Evolutionary conservation across 92 coral and sea anemone species (phyloP), one percentile per base, ranked within the genome.

Genomic region (Palythoa grandiflora): DNA sequence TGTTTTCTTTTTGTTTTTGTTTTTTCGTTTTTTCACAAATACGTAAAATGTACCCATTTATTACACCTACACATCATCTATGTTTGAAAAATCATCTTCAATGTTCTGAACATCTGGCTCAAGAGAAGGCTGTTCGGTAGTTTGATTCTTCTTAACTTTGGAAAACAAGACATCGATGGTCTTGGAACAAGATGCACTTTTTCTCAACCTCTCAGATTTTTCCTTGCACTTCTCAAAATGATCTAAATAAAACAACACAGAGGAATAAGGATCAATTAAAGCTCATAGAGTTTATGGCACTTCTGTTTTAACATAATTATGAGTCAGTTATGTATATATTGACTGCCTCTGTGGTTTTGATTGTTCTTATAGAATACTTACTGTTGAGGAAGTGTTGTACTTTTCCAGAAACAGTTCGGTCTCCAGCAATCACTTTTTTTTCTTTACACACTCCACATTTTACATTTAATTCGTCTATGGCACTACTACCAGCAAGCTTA

Each of bases 51-150:
- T 21, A 21, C 54, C 37, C 50, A 83, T 83, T 39, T 47, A 63
- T 83, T 83, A 83, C 38, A 71, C 88, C 78, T 84, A 68, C 88
- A 84, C 88, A 84, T 84, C 88, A 84, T 84, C 57, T n/a, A 84
- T 72, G 88, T 84, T 47, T 21, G 68, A 84, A 38, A 68, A 84
- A 68, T 70, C 78, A 37, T 84, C 88, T 70, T 83, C 73, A 63
- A 83, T 83, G 75, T 84, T 60, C 68, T 60, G 68, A 60, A 60
- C 71, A 79, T 83, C 87, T 83, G 52, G 87, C 72, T 83, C 87
- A 83, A 61, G 87, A 83, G 87, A 83, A 83, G 76, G 87, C 59
- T 83, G 87, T 83, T 83, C 75, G 87, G 75, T 75, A 83, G 74
- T 39, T 65, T 83, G 87, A 63, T 54, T 83, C 87, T 83, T 65